These are phyloP conservation scores for Orchestes rusci DNA, from an alignment of 2,888 invertebrate species.

Conservation along the genomic window DNA sequence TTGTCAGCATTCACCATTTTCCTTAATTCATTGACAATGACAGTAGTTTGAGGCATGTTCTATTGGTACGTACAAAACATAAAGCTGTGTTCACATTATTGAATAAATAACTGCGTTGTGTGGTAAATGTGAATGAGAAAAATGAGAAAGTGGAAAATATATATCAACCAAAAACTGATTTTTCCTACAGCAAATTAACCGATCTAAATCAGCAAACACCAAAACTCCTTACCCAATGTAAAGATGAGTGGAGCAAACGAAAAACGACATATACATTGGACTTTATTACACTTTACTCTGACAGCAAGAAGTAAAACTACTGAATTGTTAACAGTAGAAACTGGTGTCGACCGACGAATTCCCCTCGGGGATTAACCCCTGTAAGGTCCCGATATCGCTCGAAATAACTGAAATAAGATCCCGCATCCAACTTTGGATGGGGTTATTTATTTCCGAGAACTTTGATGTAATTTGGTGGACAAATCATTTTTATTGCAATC, in stretches of 20 bases:
- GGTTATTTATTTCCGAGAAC: constrained; percentile 23
- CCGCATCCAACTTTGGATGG: constrained; percentile 20
- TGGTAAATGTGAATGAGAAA: too few relatives aligned
- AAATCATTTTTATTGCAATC: constrained; percentile 23
- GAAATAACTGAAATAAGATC: constrained; percentile 34
- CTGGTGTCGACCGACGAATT: constrained; percentile 41
- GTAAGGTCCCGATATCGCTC: constrained; percentile 41
- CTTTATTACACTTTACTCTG: constrained; percentile 46
- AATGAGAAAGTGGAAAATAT: too few relatives aligned
- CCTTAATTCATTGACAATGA: too few relatives aligned
- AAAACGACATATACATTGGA: constrained; percentile 35
- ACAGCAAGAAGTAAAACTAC: constrained; percentile 46
- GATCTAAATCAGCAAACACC: not conserved
- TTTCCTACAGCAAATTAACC: too few relatives aligned
- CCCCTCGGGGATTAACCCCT: constrained; percentile 43
- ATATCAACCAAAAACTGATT: too few relatives aligned
- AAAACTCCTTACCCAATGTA: constrained; percentile 3
- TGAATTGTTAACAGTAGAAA: constrained; percentile 46
- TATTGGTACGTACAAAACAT: too few relatives aligned
- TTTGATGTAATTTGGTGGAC: constrained; percentile 24
- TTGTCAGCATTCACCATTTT: too few relatives aligned
- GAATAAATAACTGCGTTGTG: too few relatives aligned
- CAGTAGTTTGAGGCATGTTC: too few relatives aligned
- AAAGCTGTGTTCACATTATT: too few relatives aligned
- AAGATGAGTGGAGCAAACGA: constrained; percentile 19